These are phyloP conservation scores for Dryadula phaetusa DNA, from an alignment of 2,888 invertebrate species.

Conservation along the genomic window DNA sequence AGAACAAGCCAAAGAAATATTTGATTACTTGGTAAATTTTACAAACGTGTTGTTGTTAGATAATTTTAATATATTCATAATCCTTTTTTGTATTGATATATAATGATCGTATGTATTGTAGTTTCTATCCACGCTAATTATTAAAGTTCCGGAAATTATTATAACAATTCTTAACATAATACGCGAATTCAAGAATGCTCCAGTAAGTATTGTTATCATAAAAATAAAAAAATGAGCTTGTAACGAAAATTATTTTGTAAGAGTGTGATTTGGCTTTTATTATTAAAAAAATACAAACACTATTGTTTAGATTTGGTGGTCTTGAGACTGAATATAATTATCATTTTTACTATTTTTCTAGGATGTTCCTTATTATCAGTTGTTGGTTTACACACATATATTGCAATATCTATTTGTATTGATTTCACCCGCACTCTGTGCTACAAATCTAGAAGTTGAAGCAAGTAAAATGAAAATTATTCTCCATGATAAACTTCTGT, in stretches of 20 bases:
- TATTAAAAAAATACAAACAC: too few relatives aligned
- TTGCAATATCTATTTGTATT: constrained; percentile 9
- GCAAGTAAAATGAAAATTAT: constrained; percentile 18
- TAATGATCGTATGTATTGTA: background rate
- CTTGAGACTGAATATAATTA: background rate
- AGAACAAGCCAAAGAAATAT: constrained; percentile 19
- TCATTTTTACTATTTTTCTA: background rate
- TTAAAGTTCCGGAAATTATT: constrained; percentile 17
- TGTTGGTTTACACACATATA: constrained; percentile 1
- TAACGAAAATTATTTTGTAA: too few relatives aligned
- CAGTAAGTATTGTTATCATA: constrained; percentile 1
- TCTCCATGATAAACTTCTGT: constrained; percentile 23
- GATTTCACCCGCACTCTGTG: constrained; percentile 24
- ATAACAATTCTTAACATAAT: constrained; percentile 4
- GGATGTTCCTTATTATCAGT: background rate
- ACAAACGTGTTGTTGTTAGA: background rate
- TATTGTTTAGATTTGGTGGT: too few relatives aligned
- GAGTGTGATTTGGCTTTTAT: too few relatives aligned
- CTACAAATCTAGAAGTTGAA: constrained; percentile 14
- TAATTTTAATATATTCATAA: background rate
- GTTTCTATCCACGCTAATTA: background rate
- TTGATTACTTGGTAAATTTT: constrained; percentile 26
- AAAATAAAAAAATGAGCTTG: too few relatives aligned
- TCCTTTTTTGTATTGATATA: too few relatives aligned
- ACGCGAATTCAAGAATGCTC: constrained; percentile 3